Base-by-base conservation (phyloP, 2,888 invertebrate genomes). In the Hoplodrina blanda region DNA sequence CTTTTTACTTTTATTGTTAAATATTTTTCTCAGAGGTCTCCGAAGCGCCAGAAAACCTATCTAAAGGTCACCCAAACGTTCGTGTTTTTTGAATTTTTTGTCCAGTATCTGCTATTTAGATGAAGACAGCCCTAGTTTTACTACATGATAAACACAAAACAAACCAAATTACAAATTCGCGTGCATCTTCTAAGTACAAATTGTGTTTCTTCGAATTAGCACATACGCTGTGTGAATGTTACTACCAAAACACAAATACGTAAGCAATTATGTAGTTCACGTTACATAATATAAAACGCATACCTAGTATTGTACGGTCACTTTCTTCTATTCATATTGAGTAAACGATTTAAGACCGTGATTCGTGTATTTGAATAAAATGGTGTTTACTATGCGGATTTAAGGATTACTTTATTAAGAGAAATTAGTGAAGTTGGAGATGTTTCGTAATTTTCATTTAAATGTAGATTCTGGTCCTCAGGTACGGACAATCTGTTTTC, bases 181-280 rank as follows among this genome's bases (percentile, higher is more conserved):
- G 85, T 87, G 86, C 72, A 69, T 69, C 74, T 78, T 66, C 78
- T 64, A 76, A 73, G 44, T 50, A 62, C 69, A 63, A 76, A 80
- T 79, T 76, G 76, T 72, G 81, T 81, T 80, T 82, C 60, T 76
- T 77, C 76, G 82, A 85, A 86, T 88, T 87, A 88, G 69, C 83
- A 84, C 84, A 80, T 62, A 69, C 57, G 53, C 69, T 79, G 74
- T 81, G 67, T 72, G 72, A 85, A 82, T 78, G 82, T 76, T 78
- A 74, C 69, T 73, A 82, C 69, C 76, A 78, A 81, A 85, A 84
- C 80, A 81, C 33, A 77, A 73, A 56, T 72, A 70, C 69, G 68
- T 64, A 76, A 81, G 63, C 73, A 81, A 82, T 83, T 83, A 78
- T 78, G 76, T 85, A 73, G 76, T 78, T 80, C 69, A 61, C 46